These are phyloP conservation scores for Glossophaga mutica DNA, from an alignment of 2,797 vertebrate genomes.

Conservation along the genomic window DNA sequence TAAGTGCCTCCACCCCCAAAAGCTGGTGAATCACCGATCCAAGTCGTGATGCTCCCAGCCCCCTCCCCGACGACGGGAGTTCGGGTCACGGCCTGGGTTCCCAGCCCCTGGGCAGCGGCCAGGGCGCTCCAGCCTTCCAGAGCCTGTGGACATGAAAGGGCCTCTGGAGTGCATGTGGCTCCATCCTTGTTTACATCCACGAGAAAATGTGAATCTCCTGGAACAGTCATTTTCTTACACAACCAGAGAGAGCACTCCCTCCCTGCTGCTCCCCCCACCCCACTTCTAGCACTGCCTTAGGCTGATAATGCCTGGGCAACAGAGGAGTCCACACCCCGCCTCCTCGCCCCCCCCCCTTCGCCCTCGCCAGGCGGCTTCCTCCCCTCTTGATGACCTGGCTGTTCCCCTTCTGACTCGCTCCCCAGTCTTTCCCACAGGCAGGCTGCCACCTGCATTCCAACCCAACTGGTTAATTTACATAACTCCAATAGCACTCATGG, in stretches of 20 bases:
- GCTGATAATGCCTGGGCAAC: neutral
- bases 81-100: neutral
- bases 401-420: neutral
- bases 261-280: neutral
- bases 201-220: neutral
- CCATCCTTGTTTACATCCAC: neutral
- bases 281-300: neutral
- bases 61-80: neutral
- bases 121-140: neutral
- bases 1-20: neutral
- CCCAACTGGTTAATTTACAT: neutral
- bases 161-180: neutral
- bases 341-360: accelerated
- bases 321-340: neutral
- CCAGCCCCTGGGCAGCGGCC: neutral
- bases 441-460: neutral
- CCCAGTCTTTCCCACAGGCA: neutral
- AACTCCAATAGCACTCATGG: neutral
- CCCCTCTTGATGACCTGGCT: neutral
- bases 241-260: neutral
- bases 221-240: neutral
- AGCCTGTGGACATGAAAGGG: neutral
- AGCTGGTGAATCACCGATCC: neutral
- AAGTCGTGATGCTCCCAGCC: neutral
- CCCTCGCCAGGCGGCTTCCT: neutral